Evolutionary conservation across 2,113 vertebrate species (phyloP).

Genomic region (Dicrurus megarhynchus): DNA sequence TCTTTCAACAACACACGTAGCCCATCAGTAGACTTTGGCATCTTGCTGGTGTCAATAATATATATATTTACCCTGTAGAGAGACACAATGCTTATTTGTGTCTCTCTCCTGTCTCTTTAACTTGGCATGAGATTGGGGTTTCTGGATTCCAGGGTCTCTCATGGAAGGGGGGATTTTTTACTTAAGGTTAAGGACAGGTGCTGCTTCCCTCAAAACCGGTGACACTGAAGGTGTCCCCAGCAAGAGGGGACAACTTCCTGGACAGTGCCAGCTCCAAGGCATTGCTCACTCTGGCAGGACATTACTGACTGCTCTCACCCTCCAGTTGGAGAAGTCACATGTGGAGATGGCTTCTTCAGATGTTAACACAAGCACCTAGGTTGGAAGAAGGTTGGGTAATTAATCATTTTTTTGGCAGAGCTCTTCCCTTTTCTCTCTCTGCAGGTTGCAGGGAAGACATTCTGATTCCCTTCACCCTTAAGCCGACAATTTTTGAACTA

Average conservation of each 20-base stretch:
- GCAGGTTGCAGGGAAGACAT: background rate
- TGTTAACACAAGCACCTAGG: background rate
- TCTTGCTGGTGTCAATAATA: conserved; percentile 21
- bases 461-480: background rate
- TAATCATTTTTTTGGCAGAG: background rate
- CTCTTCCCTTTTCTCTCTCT: background rate
- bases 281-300: fast-evolving
- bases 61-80: background rate
- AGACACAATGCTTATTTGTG: background rate
- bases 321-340: background rate
- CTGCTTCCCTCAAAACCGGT: background rate
- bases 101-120: background rate
- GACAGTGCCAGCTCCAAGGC: background rate
- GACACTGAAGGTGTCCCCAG: background rate
- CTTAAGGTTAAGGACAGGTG: background rate
- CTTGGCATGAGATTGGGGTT: background rate
- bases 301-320: fast-evolving
- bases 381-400: background rate
- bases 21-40: conserved; percentile 14
- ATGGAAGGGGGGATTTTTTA: background rate
- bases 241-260: background rate
- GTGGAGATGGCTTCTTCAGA: background rate
- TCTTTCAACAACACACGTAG: background rate
- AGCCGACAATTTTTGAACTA: background rate
- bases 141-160: background rate